Evolutionary conservation across 2,113 vertebrate genomes (phyloP).

Genomic region (Platycercus adscitus): DNA sequence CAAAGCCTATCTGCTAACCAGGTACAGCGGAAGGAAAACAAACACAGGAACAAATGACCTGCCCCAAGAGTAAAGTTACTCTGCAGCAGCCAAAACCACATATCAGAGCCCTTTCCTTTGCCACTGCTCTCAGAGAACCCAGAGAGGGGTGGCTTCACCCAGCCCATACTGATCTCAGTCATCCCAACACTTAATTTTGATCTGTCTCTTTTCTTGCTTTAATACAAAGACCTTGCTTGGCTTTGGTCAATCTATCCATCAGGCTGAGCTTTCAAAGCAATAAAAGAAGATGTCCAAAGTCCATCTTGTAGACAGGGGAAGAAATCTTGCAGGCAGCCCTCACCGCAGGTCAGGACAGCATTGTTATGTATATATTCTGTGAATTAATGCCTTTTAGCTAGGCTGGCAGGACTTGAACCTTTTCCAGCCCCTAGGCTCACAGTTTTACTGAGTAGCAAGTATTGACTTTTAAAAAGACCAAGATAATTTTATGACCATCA

Average conservation of each 20-base stretch:
- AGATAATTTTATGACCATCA: constrained; percentile 40
- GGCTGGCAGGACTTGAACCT: background rate
- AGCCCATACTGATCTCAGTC: background rate
- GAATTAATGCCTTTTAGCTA: constrained; percentile 27
- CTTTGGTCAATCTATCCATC: background rate
- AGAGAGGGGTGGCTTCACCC: background rate
- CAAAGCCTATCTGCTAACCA: rapidly evolving
- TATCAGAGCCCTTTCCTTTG: background rate
- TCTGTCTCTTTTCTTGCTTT: background rate
- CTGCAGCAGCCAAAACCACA: background rate
- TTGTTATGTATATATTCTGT: background rate
- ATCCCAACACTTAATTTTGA: background rate
- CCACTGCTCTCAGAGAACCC: background rate
- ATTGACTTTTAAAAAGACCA: constrained; percentile 47
- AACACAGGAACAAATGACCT: background rate
- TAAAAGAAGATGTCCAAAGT: background rate
- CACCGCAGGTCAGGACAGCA: background rate
- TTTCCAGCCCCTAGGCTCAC: background rate
- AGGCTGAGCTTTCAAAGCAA: background rate
- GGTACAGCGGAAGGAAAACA: background rate
- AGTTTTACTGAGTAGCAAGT: constrained; percentile 16
- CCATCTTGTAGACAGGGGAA: background rate
- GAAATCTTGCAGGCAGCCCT: background rate
- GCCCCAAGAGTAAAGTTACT: background rate
- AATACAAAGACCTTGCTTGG: background rate